Evolutionary conservation across 2,888 invertebrate genomes (phyloP).

Genomic region (Xestia rhomboidea): DNA sequence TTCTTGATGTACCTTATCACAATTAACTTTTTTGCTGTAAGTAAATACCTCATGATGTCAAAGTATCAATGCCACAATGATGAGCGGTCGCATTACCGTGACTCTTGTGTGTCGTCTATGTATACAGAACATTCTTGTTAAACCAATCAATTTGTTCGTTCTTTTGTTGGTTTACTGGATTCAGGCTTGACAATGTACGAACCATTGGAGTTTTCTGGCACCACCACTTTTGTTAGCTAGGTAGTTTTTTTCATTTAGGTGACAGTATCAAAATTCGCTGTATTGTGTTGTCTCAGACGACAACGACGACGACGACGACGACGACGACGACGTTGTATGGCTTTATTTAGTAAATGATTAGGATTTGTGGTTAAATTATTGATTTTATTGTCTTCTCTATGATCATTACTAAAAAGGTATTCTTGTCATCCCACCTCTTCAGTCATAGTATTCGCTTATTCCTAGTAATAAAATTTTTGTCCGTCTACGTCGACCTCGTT

Average conservation of each 20-base stretch:
- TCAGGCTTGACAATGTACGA: background rate
- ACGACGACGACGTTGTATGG: too few species aligned
- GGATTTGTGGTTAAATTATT: background rate
- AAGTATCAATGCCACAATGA: slow-evolving; percentile 43
- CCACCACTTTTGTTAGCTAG: background rate
- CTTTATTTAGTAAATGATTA: background rate
- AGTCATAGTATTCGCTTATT: slow-evolving; percentile 4
- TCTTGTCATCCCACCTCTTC: background rate
- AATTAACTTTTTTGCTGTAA: slow-evolving; percentile 36
- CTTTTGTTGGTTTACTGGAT: slow-evolving; percentile 20
- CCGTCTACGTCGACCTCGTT: slow-evolving; percentile 19
- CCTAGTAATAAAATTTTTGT: slow-evolving; percentile 4
- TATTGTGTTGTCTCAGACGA: background rate
- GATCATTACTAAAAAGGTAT: background rate
- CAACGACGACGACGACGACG: too few species aligned
- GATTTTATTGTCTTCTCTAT: background rate
- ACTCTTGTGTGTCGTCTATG: slow-evolving; percentile 30
- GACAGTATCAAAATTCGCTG: background rate
- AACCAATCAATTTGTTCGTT: slow-evolving; percentile 21
- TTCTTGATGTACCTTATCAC: background rate
- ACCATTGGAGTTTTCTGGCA: background rate
- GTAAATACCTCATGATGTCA: slow-evolving; percentile 29
- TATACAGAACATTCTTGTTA: slow-evolving; percentile 26
- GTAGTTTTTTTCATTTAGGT: background rate
- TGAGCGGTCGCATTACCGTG: slow-evolving; percentile 29